Evolutionary conservation across 2,797 vertebrate genomes (phyloP).

Genomic region (Saguinus oedipus): DNA sequence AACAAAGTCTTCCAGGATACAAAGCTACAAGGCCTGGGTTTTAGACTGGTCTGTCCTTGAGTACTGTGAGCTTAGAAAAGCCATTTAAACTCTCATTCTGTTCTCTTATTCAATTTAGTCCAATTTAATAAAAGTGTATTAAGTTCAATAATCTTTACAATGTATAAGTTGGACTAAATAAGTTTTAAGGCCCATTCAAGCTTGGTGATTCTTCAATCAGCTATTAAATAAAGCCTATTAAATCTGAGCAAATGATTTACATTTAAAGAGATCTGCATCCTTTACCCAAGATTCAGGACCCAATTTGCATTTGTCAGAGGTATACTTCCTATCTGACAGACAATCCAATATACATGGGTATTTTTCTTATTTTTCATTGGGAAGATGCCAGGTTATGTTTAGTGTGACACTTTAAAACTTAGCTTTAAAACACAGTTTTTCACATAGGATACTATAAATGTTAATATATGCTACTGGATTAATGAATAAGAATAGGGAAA

Average conservation of each 20-base stretch:
- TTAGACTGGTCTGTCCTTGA: neutral
- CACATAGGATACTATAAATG: neutral
- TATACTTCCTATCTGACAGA: neutral
- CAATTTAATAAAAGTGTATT: neutral
- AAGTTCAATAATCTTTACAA: neutral
- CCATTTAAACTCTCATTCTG: neutral
- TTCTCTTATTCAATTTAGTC: neutral
- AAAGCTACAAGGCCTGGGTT: neutral
- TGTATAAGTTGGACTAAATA: neutral
- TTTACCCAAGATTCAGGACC: neutral
- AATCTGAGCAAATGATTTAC: neutral
- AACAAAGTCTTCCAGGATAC: neutral
- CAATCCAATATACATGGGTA: neutral
- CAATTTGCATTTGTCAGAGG: conserved; percentile 10
- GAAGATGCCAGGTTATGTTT: neutral
- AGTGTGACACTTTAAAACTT: neutral
- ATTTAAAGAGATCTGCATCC: neutral
- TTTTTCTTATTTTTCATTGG: neutral
- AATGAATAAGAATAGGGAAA: neutral
- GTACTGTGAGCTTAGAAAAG: neutral
- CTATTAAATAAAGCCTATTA: neutral
- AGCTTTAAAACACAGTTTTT: neutral
- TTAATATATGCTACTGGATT: neutral
- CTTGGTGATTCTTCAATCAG: neutral
- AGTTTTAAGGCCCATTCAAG: neutral